Evolutionary conservation across 2,797 vertebrate genomes (phyloP).

Genomic region (Gypaetus barbatus): DNA sequence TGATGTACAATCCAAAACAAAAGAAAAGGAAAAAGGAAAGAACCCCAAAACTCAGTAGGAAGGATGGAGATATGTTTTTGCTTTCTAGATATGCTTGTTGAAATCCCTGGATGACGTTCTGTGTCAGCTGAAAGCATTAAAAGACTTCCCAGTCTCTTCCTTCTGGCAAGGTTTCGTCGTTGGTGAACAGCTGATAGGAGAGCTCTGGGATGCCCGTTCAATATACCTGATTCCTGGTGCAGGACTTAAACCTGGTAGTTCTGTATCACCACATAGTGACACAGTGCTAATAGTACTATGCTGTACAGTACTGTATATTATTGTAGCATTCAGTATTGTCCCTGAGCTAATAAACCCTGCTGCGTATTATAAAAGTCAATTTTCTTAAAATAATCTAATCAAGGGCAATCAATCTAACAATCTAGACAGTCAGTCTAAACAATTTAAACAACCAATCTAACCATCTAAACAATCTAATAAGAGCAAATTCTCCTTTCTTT

Average conservation of each 20-base stretch:
- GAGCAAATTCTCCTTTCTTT: not conserved
- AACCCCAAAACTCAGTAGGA: not conserved
- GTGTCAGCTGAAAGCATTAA: not conserved
- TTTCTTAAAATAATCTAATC: not conserved
- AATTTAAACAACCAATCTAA: not conserved
- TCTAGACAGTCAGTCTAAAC: not conserved
- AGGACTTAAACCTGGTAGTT: not conserved
- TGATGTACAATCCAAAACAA: not conserved
- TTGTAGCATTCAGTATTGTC: not conserved
- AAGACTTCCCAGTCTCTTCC: not conserved
- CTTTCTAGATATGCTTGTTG: not conserved
- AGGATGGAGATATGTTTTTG: not conserved
- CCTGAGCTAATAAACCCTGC: not conserved
- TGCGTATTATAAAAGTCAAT: not conserved
- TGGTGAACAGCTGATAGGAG: not conserved
- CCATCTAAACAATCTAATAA: not conserved
- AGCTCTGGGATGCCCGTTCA: not conserved
- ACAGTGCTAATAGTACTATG: not conserved
- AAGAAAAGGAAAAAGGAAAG: not conserved
- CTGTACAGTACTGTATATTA: not conserved
- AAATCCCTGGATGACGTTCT: not conserved
- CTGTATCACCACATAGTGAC: not conserved
- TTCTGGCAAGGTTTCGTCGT: not conserved
- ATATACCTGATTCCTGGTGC: not conserved
- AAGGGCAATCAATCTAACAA: not conserved